A percentile compares a stretch with the other conserved stretches of the same genome.
phyloP scores from a whole-genome alignment of 2,797 vertebrate species.

The Artibeus jamaicensis region DNA sequence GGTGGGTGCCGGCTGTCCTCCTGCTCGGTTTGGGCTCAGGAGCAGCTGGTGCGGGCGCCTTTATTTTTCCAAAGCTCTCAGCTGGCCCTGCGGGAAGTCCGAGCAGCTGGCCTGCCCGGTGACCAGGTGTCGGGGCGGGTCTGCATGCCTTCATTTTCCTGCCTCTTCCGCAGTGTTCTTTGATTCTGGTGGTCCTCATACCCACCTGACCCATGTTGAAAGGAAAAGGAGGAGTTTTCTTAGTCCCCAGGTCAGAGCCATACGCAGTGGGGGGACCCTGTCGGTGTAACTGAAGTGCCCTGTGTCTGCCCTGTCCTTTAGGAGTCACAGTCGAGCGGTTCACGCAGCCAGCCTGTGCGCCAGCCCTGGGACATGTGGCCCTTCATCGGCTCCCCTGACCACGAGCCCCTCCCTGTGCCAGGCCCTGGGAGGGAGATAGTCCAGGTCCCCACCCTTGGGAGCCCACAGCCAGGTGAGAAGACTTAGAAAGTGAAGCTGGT shows the following conservation, averaged over 20 bases:
- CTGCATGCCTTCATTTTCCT: not conserved
- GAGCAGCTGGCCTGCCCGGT: not conserved
- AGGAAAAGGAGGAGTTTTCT: not conserved
- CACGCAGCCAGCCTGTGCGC: not conserved
- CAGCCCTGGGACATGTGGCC: not conserved
- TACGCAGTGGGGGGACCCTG: not conserved
- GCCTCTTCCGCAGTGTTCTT: not conserved
- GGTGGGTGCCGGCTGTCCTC: accelerated
- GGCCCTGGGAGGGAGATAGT: no score
- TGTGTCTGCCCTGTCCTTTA: not conserved
- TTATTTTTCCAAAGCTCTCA: not conserved
- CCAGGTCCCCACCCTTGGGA: not conserved
- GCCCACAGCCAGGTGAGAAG: not conserved
- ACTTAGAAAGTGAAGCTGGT: not conserved
- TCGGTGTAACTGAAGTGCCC: not conserved
- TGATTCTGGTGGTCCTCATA: not conserved
- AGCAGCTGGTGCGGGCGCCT: not conserved
- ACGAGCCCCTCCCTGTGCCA: not conserved
- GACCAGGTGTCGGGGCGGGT: not conserved
- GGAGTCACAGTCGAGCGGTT: no score
- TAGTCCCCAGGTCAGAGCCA: not conserved
- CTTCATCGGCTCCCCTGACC: not conserved
- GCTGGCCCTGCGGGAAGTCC: not conserved
- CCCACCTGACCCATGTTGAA: not conserved
- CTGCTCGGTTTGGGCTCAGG: not conserved